A percentile compares a stretch with the other conserved stretches of the same genome.
Conservation (phyloP, 2,113 vertebrate species). For the Elephantulus edwardii region DNA sequence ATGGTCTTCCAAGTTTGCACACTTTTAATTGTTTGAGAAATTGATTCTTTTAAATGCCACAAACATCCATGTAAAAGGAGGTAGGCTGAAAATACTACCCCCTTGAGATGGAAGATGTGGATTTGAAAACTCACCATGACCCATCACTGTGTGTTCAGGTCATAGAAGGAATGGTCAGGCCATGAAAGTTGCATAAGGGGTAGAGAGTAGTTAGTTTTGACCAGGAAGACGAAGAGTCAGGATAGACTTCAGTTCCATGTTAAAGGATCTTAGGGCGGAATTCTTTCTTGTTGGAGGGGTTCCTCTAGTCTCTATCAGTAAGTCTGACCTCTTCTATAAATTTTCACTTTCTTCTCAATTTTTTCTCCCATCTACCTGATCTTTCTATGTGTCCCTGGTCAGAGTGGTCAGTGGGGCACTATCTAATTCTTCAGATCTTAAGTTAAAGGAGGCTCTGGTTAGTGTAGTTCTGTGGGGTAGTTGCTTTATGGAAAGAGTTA, state of each 20-base stretch:
- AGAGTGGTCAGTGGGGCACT: too few species aligned
- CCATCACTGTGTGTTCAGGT: not conserved
- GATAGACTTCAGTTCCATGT: not conserved
- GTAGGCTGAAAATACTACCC: not conserved
- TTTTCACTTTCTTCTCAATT: not conserved
- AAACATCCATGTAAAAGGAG: not conserved
- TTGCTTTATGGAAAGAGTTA: not conserved
- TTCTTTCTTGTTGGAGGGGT: too few species aligned
- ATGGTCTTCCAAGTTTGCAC: not conserved
- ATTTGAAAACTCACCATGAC: not conserved
- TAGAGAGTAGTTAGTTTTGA: not conserved
- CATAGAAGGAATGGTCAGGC: not conserved
- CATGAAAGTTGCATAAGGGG: accelerated
- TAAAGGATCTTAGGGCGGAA: too few species aligned
- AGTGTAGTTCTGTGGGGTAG: not conserved
- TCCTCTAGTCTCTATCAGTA: not conserved
- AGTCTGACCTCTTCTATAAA: not conserved
- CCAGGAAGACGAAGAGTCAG: not conserved
- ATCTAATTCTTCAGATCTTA: not conserved
- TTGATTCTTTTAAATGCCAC: not conserved
- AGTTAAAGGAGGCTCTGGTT: not conserved
- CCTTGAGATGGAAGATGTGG: not conserved
- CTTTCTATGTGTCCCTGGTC: too few species aligned
- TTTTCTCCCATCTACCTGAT: not conserved
- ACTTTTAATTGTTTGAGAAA: not conserved